Base-by-base conservation (phyloP, 53 echinoderm and acorn worm species). In the Mesocentrotus franciscanus region DNA sequence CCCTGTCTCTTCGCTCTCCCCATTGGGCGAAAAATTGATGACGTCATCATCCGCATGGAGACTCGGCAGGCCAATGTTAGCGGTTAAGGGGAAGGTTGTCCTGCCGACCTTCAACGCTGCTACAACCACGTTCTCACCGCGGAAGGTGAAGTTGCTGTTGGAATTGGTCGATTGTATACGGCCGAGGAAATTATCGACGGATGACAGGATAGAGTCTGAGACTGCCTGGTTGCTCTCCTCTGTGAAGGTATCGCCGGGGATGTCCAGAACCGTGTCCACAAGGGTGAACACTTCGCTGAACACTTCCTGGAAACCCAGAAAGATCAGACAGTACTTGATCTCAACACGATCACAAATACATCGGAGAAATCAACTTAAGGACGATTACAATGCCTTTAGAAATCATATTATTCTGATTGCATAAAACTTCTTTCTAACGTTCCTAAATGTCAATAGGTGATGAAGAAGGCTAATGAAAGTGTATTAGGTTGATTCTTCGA, bases 81-180 rank as follows among this genome's bases (percentile, higher is more conserved):
- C 76, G 12, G 76, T 76, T 14, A 76, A 13, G 30, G 76, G 76
- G 14, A 76, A 76, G 14, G 33, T 30, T 27, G 76, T 76, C 33
- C 76, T 76, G 10, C 33, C 30, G 29, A 76, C 76, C 30, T 76
- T 76, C 12, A 85, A 55, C 9, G 87, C 87, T 2, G 87, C 87
- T 56, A 39, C 56, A 9, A 85, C 87, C n/a, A 85, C 27, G 56
- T 85, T 85, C 55, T 85, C 87, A 22, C 56, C 87, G 57, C 87
- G 55, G 87, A n/a, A 85, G 8, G 87, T 85, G 20, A 85, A 85
- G 87, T 85, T 85, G 26, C 24, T 39, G 57, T n/a, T 85, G 9
- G 56, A 13, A 20, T 85, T 55, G 22, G 55, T 79, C 20, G 64
- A 30, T 12, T 85, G 87, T 10, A 85, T 11, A 17, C 55, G 55